These are phyloP conservation scores for Neoseiulus cucumeris DNA, from an alignment of 1,140 invertebrate genomes.

Conservation along the genomic window DNA sequence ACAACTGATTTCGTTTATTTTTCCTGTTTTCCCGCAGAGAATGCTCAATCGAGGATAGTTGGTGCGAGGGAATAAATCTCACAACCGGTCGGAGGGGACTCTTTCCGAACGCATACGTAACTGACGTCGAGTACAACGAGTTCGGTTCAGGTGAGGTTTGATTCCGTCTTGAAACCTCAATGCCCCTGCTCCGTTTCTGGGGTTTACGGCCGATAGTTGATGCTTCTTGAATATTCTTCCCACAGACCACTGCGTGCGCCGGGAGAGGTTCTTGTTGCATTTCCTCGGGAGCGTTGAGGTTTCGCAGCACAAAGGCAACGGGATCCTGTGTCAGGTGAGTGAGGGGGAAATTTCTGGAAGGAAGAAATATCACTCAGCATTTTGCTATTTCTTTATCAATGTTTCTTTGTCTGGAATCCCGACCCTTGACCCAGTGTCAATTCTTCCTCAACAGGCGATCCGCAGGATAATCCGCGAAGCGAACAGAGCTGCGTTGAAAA, in stretches of 20 bases:
- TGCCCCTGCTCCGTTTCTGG: too few relatives aligned
- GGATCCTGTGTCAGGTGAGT: constrained; percentile 31
- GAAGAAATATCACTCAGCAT: neutral
- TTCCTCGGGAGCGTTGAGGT: constrained; percentile 92
- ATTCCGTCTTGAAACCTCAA: too few relatives aligned
- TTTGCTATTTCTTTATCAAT: too few relatives aligned
- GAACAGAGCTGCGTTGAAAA: neutral
- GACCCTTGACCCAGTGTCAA: too few relatives aligned
- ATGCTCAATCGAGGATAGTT: constrained; percentile 8
- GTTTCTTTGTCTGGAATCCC: too few relatives aligned
- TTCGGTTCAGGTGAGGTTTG: constrained; percentile 52
- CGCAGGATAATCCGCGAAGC: neutral
- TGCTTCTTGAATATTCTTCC: too few relatives aligned
- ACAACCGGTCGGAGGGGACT: constrained; percentile 76
- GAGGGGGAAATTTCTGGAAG: neutral
- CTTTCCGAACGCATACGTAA: constrained; percentile 87
- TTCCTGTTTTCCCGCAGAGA: neutral
- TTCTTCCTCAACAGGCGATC: too few relatives aligned
- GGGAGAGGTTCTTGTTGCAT: constrained; percentile 53
- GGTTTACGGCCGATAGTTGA: too few relatives aligned
- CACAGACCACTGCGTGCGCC: constrained; percentile 17
- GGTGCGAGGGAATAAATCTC: constrained; percentile 59
- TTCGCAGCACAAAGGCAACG: constrained; percentile 61
- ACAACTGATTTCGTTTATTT: too few relatives aligned
- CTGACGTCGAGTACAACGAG: constrained; percentile 83